Percentiles rank a stretch among this genome's conserved stretches.
Evolutionary conservation across 2,797 vertebrate genomes (phyloP).

Genomic region (Crenichthys baileyi): DNA sequence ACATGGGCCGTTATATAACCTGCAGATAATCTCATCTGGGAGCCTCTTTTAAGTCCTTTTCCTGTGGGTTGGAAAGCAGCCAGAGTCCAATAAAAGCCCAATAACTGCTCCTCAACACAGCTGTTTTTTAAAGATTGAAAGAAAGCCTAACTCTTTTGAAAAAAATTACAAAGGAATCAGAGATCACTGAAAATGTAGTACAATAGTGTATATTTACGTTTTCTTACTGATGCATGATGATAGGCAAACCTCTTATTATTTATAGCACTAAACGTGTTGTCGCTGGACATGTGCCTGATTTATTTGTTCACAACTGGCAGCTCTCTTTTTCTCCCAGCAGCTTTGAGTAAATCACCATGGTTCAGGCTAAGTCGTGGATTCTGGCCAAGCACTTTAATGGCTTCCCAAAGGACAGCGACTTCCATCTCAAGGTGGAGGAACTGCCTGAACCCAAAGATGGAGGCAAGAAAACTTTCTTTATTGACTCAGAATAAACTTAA

Average conservation of each 20-base stretch:
- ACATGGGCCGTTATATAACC: background rate
- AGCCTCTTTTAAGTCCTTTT: background rate
- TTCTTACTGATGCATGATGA: background rate
- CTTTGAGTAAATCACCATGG: conserved; percentile 73
- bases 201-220: background rate
- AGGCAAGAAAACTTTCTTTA: conserved; percentile 67
- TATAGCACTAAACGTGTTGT: background rate
- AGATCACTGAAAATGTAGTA: background rate
- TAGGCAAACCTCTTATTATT: background rate
- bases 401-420: conserved; percentile 83
- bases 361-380: conserved; percentile 84
- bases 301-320: background rate
- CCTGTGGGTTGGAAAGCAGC: background rate
- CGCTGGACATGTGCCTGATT: no score
- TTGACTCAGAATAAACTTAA: background rate
- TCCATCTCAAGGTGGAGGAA: conserved; percentile 84
- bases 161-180: background rate
- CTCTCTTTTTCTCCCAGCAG: conserved; percentile 9
- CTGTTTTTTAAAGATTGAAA: background rate
- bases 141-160: background rate
- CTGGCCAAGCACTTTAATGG: conserved; percentile 88
- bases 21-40: background rate
- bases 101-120: no score
- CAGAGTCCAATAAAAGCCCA: no score
- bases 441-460: conserved; percentile 87